Evolutionary conservation across 1,140 invertebrate species (phyloP), one percentile per base, ranked within the genome.

Genomic region (Bombus soroeensis): DNA sequence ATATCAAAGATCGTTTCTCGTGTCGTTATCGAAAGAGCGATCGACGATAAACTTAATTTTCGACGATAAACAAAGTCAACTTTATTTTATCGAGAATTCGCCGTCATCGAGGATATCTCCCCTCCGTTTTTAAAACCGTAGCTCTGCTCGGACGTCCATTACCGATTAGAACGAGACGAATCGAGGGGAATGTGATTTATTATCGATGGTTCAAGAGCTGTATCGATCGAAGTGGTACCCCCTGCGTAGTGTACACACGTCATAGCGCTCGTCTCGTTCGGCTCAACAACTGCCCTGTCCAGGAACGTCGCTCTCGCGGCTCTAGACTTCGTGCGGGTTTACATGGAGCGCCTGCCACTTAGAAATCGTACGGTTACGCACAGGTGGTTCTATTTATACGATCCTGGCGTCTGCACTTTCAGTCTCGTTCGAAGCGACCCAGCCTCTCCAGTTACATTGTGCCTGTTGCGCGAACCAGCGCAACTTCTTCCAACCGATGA

Each of bases 161-260:
- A 47, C 37, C 59, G 78, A 89, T 76, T 88, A 78, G 87, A 88
- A 82, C 71, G 64, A 62, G 68, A 59, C 74, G 71, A 47, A 68
- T 53, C 73, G 84, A 77, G 62, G n/a, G 71, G 68, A 64, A 43
- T 41, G 81, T 91, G 91, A 92, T 92, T 92, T 91, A 92, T 92
- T 87, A 87, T 91, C 81, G 79, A 81, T 88, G 47, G 47, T 53
- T 53, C 18, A 22, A 53, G 47, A 53, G 47, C 18, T 1, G 47
- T 53, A 53, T 18, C 47, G 81, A 70, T 83, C 86, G 41, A 2
- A 25, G 64, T 53, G 64, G 64, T 82, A 83, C 88, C 91, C 88
- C 90, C 85, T 84, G 87, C 76, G 83, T 90, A 87, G 88, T 86
- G 86, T 91, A 92, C 89, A 92, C 89, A 84, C 88, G 89, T 92